Percentiles rank a stretch among this genome's conserved stretches.
Conservation (phyloP, 2,797 vertebrate genomes). For the Eidolon dupreanum region DNA sequence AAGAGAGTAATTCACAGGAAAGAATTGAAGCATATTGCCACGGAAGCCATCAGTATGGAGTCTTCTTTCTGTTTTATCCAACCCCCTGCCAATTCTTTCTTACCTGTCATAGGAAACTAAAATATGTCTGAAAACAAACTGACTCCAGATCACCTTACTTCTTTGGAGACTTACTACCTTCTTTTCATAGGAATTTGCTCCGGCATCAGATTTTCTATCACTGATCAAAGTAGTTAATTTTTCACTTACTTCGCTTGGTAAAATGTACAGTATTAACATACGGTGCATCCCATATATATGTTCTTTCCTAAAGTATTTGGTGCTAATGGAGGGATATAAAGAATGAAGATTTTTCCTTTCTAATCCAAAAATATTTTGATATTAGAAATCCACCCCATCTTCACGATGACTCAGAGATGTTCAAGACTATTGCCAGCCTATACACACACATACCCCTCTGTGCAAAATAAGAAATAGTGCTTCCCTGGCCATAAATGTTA, state of each 20-base stretch:
- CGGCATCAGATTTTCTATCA: neutral
- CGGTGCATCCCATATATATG: neutral
- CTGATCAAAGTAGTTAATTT: neutral
- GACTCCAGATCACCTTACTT: neutral
- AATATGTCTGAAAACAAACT: neutral
- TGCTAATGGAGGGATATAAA: neutral
- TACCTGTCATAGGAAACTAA: neutral
- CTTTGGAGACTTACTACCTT: neutral
- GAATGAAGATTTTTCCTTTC: neutral
- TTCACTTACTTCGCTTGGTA: neutral
- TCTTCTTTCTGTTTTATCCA: neutral
- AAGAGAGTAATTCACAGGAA: neutral
- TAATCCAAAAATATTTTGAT: neutral
- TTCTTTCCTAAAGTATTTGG: slow-evolving; percentile 2
- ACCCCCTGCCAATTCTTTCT: neutral
- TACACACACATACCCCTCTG: neutral
- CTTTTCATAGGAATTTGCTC: slow-evolving; percentile 30
- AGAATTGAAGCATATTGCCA: neutral
- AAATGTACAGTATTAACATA: slow-evolving; percentile 7
- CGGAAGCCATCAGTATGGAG: neutral
- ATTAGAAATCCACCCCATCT: neutral
- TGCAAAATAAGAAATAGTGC: neutral
- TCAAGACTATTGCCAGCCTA: neutral
- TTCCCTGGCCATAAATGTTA: neutral
- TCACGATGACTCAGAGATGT: neutral